A percentile compares a stretch with the other conserved stretches of the same genome.
Conservation (phyloP, 2,113 vertebrate species). For the Siniperca knerii region DNA sequence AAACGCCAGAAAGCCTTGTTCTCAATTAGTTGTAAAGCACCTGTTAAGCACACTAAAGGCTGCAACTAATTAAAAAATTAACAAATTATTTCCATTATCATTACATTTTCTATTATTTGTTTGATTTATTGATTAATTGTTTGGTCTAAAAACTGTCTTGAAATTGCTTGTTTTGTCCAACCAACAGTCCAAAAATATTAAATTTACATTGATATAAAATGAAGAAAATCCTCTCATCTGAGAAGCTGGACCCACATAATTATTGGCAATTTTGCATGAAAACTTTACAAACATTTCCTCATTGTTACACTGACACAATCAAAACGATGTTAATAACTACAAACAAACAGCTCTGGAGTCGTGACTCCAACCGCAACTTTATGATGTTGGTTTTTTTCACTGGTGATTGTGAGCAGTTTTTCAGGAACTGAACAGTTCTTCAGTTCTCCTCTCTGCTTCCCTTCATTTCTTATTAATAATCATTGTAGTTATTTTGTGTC, state of each 20-base stretch:
- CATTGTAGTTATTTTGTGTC: no score
- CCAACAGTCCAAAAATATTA: no score
- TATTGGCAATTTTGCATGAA: neutral
- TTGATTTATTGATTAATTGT: neutral
- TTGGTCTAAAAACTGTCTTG: no score
- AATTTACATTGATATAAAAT: neutral
- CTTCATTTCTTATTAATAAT: no score
- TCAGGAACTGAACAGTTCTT: no score
- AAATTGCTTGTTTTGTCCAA: neutral
- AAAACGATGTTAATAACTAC: neutral
- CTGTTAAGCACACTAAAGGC: neutral
- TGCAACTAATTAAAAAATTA: slow-evolving; percentile 28
- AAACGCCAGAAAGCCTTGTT: slow-evolving; percentile 42
- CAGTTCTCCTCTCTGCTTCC: no score
- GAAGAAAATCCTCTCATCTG: neutral
- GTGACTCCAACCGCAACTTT: no score
- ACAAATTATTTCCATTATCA: neutral
- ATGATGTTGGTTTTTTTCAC: no score
- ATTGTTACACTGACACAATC: neutral
- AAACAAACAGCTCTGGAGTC: neutral
- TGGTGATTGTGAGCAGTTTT: no score
- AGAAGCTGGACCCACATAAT: neutral
- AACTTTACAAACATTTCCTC: neutral
- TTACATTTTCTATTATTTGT: neutral
- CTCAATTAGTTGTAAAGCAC: slow-evolving; percentile 33